Base-by-base conservation (phyloP, 2,113 vertebrate species). In the Nothocercus nigrocapillus region DNA sequence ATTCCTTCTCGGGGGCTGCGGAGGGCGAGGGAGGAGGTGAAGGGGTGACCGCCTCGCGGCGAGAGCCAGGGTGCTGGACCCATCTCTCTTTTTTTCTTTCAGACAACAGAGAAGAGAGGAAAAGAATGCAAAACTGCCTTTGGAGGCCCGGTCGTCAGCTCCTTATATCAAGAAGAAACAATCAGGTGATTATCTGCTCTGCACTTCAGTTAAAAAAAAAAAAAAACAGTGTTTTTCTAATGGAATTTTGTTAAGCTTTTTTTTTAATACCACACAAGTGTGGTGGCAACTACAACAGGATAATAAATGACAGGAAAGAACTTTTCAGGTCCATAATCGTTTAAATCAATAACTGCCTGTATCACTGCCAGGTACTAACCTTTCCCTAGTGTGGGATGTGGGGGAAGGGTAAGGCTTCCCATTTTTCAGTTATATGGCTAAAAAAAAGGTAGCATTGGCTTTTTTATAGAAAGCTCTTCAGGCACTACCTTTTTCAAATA, bases 81-180 rank as follows among this genome's bases (percentile, higher is more conserved):
- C 85, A 85, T 68, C 94, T 56, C 49, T 49, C 21, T 90, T 85
- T 89, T 94, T 97, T 83, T 93, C 30, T 92, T 87, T 68, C 97
- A 99, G 99, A 91, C 15, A 5, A 54, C 97, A 61, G 98, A 98
- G 94, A 98, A 98, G 96, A 98, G 95, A 94, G 98, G 97, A 96
- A 98, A 98, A 86, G 98, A 99, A 88, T 97, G 92, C 89, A 98
- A 98, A 96, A 95, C 96, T 20, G 97, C 97, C 8, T 99, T 99
- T 79, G 99, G 99, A 94, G 99, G 99, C 30, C 98, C 99, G 63
- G 98, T 99, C 61, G 95, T 99, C 97, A 99, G 99, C 98, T 99
- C 98, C 27, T 97, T 99, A 6, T 99, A 99, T 97, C 98, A 99
- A 93, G 99, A 99, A 97, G 99, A 99, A 98, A 99, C 97, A 85